Conservation (phyloP, 2,888 invertebrate genomes). For the Eurytoma adleriae region DNA sequence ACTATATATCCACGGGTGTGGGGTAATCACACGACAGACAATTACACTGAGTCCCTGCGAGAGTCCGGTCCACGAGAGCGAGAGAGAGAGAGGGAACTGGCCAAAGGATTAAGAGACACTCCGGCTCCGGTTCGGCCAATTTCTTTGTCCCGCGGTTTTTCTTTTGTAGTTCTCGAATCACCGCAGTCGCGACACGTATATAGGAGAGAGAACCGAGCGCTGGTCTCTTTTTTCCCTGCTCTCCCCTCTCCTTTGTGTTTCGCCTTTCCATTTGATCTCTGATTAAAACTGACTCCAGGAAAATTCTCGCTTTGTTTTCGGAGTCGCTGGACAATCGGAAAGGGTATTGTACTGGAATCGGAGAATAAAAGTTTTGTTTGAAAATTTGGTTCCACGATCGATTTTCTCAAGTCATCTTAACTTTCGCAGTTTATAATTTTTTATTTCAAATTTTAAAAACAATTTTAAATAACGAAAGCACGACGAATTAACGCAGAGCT, state of each 20-base stretch:
- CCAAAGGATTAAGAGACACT: slow-evolving; percentile 67
- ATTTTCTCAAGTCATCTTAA: too few species aligned
- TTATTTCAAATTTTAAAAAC: too few species aligned
- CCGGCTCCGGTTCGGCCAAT: slow-evolving; percentile 52
- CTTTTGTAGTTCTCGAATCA: slow-evolving; percentile 63
- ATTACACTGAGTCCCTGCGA: slow-evolving; percentile 65
- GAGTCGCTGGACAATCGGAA: neutral
- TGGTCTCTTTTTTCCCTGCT: slow-evolving; percentile 48
- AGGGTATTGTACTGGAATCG: neutral
- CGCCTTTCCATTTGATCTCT: slow-evolving; percentile 54
- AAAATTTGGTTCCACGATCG: neutral
- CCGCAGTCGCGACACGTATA: slow-evolving; percentile 61
- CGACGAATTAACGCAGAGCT: too few species aligned
- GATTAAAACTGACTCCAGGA: slow-evolving; percentile 53
- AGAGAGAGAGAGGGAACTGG: slow-evolving; percentile 55
- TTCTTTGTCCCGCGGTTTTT: slow-evolving; percentile 66
- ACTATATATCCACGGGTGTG: slow-evolving; percentile 46
- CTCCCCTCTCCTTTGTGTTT: neutral
- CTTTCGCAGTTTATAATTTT: too few species aligned
- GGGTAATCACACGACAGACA: slow-evolving; percentile 68
- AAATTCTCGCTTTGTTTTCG: slow-evolving; percentile 44
- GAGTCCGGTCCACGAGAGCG: slow-evolving; percentile 56
- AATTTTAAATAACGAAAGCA: too few species aligned
- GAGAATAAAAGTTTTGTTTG: slow-evolving; percentile 1
- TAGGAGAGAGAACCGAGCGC: slow-evolving; percentile 15